A percentile compares a stretch with the other conserved stretches of the same genome.
These are phyloP conservation scores for Sinhomidia bicolor DNA, from an alignment of 2,888 invertebrate species.

Conservation along the genomic window DNA sequence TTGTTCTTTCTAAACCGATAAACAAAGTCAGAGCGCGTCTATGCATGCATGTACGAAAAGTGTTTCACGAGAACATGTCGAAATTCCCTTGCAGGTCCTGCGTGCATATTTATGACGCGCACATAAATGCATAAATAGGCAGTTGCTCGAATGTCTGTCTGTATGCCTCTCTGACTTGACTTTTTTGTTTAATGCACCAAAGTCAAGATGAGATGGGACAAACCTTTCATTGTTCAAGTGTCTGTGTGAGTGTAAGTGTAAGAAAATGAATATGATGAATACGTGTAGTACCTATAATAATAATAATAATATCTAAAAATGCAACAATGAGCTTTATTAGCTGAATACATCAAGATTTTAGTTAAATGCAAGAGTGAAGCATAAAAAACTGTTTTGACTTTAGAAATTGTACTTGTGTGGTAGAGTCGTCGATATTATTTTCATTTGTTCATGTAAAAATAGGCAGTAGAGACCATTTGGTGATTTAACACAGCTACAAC, in stretches of 20 bases:
- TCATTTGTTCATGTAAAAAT: too few relatives aligned
- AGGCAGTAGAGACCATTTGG: too few relatives aligned
- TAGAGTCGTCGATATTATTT: too few relatives aligned
- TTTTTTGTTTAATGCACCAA: background rate
- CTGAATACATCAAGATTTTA: background rate
- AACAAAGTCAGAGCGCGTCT: background rate
- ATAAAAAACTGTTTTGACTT: background rate
- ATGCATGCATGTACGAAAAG: background rate
- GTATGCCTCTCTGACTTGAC: background rate
- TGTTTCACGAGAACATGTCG: background rate
- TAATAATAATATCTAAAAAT: too few relatives aligned
- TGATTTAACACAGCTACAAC: too few relatives aligned
- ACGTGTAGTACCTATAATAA: too few relatives aligned
- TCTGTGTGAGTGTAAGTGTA: too few relatives aligned
- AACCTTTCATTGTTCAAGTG: constrained; percentile 2
- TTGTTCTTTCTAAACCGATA: background rate
- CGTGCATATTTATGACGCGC: too few relatives aligned
- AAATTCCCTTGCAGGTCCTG: too few relatives aligned
- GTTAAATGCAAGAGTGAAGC: background rate
- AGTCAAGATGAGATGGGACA: background rate
- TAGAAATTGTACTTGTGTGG: too few relatives aligned
- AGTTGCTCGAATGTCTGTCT: background rate
- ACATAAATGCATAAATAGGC: background rate
- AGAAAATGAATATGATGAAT: too few relatives aligned
- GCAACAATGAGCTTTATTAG: background rate